phyloP scores from a whole-genome alignment of 2,797 vertebrate genomes.

The Fratercula arctica region DNA sequence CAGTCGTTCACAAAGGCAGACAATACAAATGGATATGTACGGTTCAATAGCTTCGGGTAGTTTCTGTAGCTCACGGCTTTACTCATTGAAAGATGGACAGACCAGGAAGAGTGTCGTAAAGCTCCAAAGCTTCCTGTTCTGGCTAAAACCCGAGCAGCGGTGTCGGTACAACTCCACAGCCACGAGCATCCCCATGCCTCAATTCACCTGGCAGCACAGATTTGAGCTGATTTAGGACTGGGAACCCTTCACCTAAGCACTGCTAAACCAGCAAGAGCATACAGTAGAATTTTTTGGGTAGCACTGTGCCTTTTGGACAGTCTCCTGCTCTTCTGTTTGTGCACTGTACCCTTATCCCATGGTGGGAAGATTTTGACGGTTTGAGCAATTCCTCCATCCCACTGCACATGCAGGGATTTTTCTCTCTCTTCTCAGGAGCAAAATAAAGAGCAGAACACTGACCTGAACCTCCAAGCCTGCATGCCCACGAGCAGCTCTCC shows the following conservation, averaged over 20 bases:
- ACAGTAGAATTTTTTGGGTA: neutral
- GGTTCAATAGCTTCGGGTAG: neutral
- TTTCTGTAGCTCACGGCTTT: neutral
- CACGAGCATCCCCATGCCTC: neutral
- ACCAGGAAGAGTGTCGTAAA: neutral
- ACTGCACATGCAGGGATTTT: neutral
- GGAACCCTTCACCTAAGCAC: neutral
- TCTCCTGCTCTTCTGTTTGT: neutral
- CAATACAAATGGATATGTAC: neutral
- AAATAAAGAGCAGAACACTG: neutral
- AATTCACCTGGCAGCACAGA: neutral
- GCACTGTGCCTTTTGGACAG: neutral
- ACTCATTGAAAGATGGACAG: neutral
- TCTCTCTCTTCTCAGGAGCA: neutral
- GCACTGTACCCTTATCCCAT: accelerated
- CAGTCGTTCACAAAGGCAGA: neutral
- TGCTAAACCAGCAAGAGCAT: neutral
- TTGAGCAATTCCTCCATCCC: neutral
- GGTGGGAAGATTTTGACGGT: neutral
- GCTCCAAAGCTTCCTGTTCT: neutral
- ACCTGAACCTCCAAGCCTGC: neutral
- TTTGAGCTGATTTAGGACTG: neutral
- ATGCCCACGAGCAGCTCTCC: neutral
- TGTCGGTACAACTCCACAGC: neutral
- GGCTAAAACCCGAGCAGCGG: accelerated